Conservation (phyloP, 2,888 invertebrate genomes). For the Dysmachus trigonus region DNA sequence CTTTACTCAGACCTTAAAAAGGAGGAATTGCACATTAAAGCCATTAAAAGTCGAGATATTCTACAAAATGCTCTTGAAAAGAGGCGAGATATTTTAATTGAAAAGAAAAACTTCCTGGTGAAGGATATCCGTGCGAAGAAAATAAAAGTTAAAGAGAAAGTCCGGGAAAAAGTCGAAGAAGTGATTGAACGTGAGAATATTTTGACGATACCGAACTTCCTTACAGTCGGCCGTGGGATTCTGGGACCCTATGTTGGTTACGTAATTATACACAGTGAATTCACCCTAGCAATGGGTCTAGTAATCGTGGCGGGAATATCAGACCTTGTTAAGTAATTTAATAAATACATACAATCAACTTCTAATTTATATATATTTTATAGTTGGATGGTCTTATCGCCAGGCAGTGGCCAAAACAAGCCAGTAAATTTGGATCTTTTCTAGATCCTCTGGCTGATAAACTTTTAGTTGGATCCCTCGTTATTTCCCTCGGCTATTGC, state of each 20-base stretch:
- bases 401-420: slow-evolving; percentile 88
- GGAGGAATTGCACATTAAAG: slow-evolving; percentile 57
- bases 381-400: slow-evolving; percentile 97
- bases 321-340: slow-evolving; percentile 76
- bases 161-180: slow-evolving; percentile 79
- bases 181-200: slow-evolving; percentile 79
- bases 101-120: slow-evolving; percentile 71
- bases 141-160: slow-evolving; percentile 75
- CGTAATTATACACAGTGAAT: slow-evolving; percentile 84
- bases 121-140: slow-evolving; percentile 78
- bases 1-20: slow-evolving; percentile 56
- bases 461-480: slow-evolving; percentile 87
- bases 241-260: slow-evolving; percentile 90
- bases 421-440: slow-evolving; percentile 92
- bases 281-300: slow-evolving; percentile 80
- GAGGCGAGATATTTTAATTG: slow-evolving; percentile 71
- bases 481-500: slow-evolving; percentile 85
- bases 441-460: slow-evolving; percentile 98
- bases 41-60: slow-evolving; percentile 65
- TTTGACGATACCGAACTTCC: slow-evolving; percentile 90
- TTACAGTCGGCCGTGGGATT: slow-evolving; percentile 85
- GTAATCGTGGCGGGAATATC: slow-evolving; percentile 88
- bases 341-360: background rate
- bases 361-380: slow-evolving; percentile 53
- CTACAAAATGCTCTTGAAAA: slow-evolving; percentile 70